phyloP scores from a whole-genome alignment of 2,888 invertebrate species.

The Brenthis daphne region DNA sequence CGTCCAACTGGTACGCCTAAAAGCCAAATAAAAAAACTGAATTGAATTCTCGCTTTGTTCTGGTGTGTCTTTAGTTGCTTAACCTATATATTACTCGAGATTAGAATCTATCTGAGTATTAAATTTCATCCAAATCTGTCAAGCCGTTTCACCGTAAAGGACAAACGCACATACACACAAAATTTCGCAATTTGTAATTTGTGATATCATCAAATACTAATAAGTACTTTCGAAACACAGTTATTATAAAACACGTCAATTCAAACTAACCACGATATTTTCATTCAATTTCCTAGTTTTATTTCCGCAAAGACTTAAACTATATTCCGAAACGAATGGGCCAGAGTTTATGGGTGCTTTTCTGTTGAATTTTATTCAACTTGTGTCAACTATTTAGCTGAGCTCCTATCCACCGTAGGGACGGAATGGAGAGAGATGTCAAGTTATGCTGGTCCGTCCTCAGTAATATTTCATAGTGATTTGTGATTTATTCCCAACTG shows the following conservation, averaged over 20 bases:
- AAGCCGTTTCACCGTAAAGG: no score
- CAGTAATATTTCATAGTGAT: conserved; percentile 62
- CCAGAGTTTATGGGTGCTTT: conserved; percentile 37
- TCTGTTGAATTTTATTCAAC: conserved; percentile 43
- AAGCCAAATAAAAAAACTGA: no score
- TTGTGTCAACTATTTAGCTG: conserved; percentile 35
- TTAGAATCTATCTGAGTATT: no score
- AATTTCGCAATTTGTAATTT: no score
- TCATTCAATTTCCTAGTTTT: conserved; percentile 33
- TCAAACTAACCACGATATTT: conserved; percentile 23
- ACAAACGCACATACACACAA: no score
- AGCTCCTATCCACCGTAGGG: background rate
- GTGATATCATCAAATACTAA: no score
- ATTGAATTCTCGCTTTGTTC: no score
- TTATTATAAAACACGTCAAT: conserved; percentile 9
- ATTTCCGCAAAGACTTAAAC: conserved; percentile 34
- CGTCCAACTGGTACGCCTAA: no score
- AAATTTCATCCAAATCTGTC: no score
- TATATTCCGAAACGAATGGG: conserved; percentile 38
- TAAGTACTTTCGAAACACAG: background rate
- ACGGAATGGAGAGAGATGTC: conserved; percentile 25
- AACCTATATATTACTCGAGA: no score
- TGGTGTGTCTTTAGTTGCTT: no score
- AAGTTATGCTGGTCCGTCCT: conserved; percentile 36
- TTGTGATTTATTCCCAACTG: conserved; percentile 57